Evolutionary conservation across 2,113 vertebrate genomes (phyloP).

Genomic region (Fukomys damarensis): DNA sequence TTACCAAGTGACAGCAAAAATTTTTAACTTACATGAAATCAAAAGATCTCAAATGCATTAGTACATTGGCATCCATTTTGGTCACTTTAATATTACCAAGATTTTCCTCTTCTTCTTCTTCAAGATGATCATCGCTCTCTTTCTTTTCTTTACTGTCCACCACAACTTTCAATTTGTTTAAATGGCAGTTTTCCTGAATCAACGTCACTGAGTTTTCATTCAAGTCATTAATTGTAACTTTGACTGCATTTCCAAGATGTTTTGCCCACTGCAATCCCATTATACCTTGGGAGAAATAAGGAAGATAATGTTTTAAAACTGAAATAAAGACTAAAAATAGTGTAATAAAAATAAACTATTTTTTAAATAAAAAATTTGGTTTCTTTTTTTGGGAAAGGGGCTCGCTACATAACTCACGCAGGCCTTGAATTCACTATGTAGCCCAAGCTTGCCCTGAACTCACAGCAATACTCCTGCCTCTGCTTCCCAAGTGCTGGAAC

Average conservation of each 20-base stretch:
- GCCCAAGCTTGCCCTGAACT: not conserved
- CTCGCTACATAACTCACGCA: not conserved
- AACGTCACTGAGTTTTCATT: constrained; percentile 94
- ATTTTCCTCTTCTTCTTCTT: constrained; percentile 81
- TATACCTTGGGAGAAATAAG: constrained; percentile 89
- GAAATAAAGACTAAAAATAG: constrained; percentile 39
- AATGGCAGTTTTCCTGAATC: constrained; percentile 96
- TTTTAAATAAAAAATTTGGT: not conserved
- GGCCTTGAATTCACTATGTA: not conserved
- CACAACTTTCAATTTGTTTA: constrained; percentile 94
- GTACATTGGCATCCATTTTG: constrained; percentile 98
- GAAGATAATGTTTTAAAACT: constrained; percentile 61
- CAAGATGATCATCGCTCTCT: constrained; percentile 71
- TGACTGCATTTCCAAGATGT: constrained; percentile 92
- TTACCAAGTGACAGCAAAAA: constrained; percentile 7
- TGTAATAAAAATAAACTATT: not conserved
- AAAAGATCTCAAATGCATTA: constrained; percentile 96
- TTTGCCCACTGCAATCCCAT: constrained; percentile 99
- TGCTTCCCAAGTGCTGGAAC: not conserved
- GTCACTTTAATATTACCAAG: constrained; percentile 92
- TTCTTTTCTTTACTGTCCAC: constrained; percentile 83
- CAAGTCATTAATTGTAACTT: constrained; percentile 96
- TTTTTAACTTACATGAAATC: constrained; percentile 95
- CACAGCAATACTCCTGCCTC: not conserved
- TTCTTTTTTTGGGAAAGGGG: not conserved